phyloP scores from a whole-genome alignment of 2,113 vertebrate genomes.

The Xiphias gladius region DNA sequence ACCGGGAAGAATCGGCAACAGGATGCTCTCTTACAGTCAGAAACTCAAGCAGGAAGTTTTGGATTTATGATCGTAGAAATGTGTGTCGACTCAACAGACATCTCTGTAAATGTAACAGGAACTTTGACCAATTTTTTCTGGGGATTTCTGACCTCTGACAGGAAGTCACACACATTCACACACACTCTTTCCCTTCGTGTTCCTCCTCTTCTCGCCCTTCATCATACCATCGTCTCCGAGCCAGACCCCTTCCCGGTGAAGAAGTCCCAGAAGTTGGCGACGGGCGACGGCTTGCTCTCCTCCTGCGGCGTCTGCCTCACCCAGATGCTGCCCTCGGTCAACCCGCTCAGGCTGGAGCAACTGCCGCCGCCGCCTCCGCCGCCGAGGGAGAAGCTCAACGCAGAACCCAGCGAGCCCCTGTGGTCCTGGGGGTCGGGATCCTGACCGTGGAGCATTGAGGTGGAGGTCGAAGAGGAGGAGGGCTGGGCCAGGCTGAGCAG shows the following conservation, averaged over 20 bases:
- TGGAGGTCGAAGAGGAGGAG: slow-evolving; percentile 52
- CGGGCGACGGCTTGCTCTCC: slow-evolving; percentile 61
- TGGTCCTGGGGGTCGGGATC: slow-evolving; percentile 55
- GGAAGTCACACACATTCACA: background rate
- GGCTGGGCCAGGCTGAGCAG: slow-evolving; percentile 80
- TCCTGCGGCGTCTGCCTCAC: slow-evolving; percentile 73
- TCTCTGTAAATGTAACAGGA: background rate
- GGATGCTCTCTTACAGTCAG: fast-evolving
- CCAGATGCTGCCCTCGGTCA: slow-evolving; percentile 69
- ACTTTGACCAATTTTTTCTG: background rate
- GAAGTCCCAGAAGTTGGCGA: slow-evolving; percentile 86
- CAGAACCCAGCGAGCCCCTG: slow-evolving; percentile 9
- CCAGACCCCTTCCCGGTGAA: slow-evolving; percentile 84
- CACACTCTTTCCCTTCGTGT: background rate
- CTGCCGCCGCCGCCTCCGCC: slow-evolving; percentile 39
- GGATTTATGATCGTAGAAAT: background rate
- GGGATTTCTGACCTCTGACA: background rate
- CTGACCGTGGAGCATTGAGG: slow-evolving; percentile 29
- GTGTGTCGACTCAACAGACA: background rate
- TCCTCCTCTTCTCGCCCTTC: background rate
- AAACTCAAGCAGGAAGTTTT: background rate
- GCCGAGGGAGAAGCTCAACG: slow-evolving; percentile 50
- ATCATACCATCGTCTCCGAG: slow-evolving; percentile 86
- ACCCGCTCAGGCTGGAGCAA: slow-evolving; percentile 70
- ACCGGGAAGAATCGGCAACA: background rate